Evolutionary conservation across 1,140 invertebrate species (phyloP).

Genomic region (Papilio machaon): DNA sequence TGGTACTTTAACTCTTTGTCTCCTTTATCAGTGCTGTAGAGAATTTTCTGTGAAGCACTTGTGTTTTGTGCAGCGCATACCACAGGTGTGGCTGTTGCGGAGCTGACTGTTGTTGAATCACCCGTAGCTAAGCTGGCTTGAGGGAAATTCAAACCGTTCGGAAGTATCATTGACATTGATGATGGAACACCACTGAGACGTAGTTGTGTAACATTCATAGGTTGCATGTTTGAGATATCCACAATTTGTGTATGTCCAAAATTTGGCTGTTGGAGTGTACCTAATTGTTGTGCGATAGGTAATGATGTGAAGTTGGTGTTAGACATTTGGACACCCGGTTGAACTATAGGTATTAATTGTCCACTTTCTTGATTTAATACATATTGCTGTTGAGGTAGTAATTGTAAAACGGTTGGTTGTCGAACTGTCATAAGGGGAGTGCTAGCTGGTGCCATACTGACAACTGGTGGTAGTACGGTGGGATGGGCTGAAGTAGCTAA

Average conservation of each 20-base stretch:
- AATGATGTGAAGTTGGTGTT: conserved; percentile 75
- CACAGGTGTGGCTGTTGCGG: conserved; percentile 72
- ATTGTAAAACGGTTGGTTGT: conserved; percentile 71
- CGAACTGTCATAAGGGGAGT: conserved; percentile 75
- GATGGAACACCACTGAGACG: conserved; percentile 76
- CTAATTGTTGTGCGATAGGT: conserved; percentile 65
- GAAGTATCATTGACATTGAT: conserved; percentile 78
- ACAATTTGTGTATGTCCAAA: conserved; percentile 74
- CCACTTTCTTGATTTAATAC: conserved; percentile 76
- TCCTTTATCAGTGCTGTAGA: conserved; percentile 75
- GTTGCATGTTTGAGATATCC: conserved; percentile 75
- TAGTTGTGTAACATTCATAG: conserved; percentile 74
- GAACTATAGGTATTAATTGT: conserved; percentile 76
- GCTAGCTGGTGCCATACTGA: conserved; percentile 68
- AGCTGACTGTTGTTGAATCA: conserved; percentile 73
- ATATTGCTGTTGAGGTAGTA: conserved; percentile 75
- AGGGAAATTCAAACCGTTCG: conserved; percentile 70
- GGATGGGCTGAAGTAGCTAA: conserved; percentile 62
- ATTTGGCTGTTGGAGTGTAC: conserved; percentile 68
- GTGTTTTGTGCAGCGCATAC: conserved; percentile 75
- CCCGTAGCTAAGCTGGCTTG: conserved; percentile 70
- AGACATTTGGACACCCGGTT: conserved; percentile 73
- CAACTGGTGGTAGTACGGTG: conserved; percentile 69
- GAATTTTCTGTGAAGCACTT: conserved; percentile 75
- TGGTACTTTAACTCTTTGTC: conserved; percentile 77